phyloP scores from a whole-genome alignment of 2,888 invertebrate species.

The Malthinus flaveolus region DNA sequence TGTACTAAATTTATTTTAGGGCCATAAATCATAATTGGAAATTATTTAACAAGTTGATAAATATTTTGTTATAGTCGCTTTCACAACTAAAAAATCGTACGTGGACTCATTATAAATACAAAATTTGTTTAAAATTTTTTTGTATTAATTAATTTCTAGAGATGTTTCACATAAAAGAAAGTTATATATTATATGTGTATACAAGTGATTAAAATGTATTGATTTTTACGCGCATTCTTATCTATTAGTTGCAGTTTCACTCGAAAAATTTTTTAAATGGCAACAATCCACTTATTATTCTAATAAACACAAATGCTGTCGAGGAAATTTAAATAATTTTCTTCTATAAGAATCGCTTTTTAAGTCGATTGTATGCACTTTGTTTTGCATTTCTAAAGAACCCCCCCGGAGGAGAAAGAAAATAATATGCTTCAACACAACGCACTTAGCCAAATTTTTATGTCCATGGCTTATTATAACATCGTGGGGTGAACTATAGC shows the following conservation, averaged over 20 bases:
- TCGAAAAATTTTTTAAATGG: conserved; percentile 1
- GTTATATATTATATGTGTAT: too few species aligned
- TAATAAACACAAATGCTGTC: neutral
- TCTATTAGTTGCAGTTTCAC: conserved; percentile 2
- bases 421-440: too few species aligned
- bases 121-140: conserved; percentile 4
- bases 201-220: conserved; percentile 4
- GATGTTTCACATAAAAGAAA: conserved; percentile 5
- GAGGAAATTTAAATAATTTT: too few species aligned
- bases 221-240: conserved; percentile 2
- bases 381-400: too few species aligned
- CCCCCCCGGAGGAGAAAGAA: too few species aligned
- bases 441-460: too few species aligned
- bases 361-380: too few species aligned
- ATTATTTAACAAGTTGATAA: conserved; percentile 1
- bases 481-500: too few species aligned
- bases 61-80: conserved; percentile 1
- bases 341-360: too few species aligned
- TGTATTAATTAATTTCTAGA: conserved; percentile 5
- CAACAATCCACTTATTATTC: conserved; percentile 1
- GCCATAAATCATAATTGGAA: too few species aligned
- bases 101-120: neutral
- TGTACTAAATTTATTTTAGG: too few species aligned
- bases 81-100: neutral
- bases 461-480: too few species aligned